These are phyloP conservation scores for Pygocentrus nattereri DNA, from an alignment of 2,797 vertebrate genomes.

Conservation along the genomic window DNA sequence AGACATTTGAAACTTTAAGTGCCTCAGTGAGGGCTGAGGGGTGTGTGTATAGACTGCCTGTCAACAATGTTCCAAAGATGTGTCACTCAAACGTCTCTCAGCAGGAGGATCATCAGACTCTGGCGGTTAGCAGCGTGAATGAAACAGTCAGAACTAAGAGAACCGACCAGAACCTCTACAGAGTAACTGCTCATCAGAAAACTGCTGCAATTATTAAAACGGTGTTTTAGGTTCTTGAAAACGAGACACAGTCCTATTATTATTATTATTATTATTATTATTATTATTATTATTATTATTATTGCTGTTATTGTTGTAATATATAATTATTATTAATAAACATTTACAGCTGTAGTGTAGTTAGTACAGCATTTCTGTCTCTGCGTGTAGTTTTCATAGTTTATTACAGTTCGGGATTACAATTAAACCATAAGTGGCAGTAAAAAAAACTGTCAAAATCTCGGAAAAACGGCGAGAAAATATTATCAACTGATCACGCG, in stretches of 20 bases:
- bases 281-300: not conserved
- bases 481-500: not conserved
- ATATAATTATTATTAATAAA: no score
- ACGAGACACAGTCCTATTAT: no score
- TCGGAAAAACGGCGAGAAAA: no score
- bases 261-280: not conserved
- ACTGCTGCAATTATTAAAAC: no score
- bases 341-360: no score
- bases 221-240: no score
- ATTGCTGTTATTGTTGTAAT: not conserved
- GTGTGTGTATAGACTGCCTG: slow-evolving; percentile 12
- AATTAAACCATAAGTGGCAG: no score
- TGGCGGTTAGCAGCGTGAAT: not conserved
- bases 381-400: no score
- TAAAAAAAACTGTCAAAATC: no score
- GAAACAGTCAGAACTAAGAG: not conserved
- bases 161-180: not conserved
- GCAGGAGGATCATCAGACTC: not conserved
- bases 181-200: no score
- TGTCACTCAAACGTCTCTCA: slow-evolving; percentile 2
- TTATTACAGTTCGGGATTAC: no score
- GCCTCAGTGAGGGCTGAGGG: not conserved
- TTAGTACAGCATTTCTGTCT: no score
- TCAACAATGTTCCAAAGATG: not conserved
- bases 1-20: slow-evolving; percentile 32